Conservation (phyloP, 64 coral and sea anemone genomes). For the Platygyra sinensis region DNA sequence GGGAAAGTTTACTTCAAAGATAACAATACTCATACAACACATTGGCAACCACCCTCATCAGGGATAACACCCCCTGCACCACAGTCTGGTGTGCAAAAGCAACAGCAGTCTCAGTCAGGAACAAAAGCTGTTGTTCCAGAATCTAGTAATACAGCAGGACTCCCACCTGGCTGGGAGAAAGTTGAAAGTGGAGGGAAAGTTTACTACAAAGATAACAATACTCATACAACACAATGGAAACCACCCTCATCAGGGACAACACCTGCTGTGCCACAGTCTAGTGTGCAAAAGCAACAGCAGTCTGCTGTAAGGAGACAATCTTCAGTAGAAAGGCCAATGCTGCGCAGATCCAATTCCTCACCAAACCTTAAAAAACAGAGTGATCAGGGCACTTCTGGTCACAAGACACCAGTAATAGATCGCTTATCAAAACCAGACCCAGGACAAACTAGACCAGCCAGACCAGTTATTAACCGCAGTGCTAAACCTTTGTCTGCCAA, state of each 20-base stretch:
- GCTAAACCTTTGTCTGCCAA: constrained; percentile 74
- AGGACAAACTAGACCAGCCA: constrained; percentile 4
- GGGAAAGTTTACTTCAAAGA: constrained; percentile 77
- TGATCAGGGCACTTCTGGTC: constrained; percentile 15
- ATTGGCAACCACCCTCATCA: constrained; percentile 70
- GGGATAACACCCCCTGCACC: not conserved
- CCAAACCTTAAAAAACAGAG: constrained; percentile 87
- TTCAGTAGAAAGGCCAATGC: constrained; percentile 20
- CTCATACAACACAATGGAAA: constrained; percentile 91
- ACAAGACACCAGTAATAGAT: constrained; percentile 58
- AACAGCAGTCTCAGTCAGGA: not conserved
- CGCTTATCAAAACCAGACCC: constrained; percentile 75
- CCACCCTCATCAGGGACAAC: constrained; percentile 23
- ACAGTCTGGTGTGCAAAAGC: not conserved
- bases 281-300: constrained; percentile 12
- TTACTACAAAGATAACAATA: constrained; percentile 93
- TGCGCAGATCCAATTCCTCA: constrained; percentile 88
- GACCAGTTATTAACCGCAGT: constrained; percentile 66
- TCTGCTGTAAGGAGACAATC: constrained; percentile 15
- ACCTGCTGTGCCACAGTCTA: not conserved
- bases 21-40: constrained; percentile 92
- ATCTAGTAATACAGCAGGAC: not conserved
- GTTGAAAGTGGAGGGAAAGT: constrained; percentile 46
- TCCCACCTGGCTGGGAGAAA: constrained; percentile 94
- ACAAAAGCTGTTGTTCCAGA: too few species aligned